These are phyloP conservation scores for Craseonycteris thonglongyai DNA, from an alignment of 2,113 vertebrate genomes.

Conservation along the genomic window DNA sequence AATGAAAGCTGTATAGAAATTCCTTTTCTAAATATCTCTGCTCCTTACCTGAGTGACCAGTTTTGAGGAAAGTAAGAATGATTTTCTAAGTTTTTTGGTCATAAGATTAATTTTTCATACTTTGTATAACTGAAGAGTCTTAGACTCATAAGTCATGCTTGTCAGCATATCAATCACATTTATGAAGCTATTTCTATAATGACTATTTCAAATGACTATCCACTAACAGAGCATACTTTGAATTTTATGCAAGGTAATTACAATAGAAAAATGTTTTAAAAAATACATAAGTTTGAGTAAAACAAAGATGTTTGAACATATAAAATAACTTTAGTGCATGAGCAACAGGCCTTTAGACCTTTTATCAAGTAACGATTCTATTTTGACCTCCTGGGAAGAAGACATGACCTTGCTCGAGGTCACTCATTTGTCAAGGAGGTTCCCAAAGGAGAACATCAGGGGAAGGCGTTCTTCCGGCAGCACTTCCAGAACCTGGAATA, in stretches of 20 bases:
- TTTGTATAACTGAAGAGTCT: not conserved
- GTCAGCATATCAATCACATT: not conserved
- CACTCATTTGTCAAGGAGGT: not conserved
- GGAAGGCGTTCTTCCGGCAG: not conserved
- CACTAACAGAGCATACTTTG: not conserved
- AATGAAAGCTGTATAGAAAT: not conserved
- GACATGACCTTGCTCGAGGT: no score
- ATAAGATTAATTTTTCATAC: not conserved
- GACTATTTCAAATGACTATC: not conserved
- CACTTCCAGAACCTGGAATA: accelerated
- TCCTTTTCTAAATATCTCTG: not conserved
- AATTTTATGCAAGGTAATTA: not conserved
- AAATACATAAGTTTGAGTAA: not conserved
- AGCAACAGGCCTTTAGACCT: not conserved
- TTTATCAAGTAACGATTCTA: not conserved
- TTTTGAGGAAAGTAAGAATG: not conserved
- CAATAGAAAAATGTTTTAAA: not conserved
- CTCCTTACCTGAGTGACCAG: not conserved
- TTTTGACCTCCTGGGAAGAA: not conserved
- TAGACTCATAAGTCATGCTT: not conserved
- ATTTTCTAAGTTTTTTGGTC: not conserved
- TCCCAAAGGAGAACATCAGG: not conserved
- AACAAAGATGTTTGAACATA: not conserved
- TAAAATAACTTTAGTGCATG: not conserved
- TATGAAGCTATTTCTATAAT: not conserved